Conservation (phyloP, 1,140 invertebrate genomes). For the Brachionus plicatilis region DNA sequence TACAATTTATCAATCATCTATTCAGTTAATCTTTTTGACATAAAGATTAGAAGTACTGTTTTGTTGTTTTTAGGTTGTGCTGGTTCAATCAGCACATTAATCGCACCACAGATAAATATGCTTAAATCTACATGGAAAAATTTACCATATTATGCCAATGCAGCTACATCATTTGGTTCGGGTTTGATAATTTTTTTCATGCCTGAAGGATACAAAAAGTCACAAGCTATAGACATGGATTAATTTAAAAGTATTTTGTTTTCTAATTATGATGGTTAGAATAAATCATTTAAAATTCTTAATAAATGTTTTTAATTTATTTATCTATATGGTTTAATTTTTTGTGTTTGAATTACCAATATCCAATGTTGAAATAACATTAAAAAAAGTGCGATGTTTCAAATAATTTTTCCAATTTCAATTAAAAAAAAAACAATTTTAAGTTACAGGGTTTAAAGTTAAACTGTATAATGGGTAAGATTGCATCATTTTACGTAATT, state of each 20-base stretch:
- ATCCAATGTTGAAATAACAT: too few relatives aligned
- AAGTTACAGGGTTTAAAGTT: too few relatives aligned
- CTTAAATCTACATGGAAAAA: neutral
- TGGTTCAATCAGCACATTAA: neutral
- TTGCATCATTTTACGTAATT: too few relatives aligned
- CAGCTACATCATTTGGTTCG: neutral
- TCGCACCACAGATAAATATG: constrained; percentile 34
- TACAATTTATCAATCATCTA: constrained; percentile 17
- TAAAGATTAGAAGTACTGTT: constrained; percentile 28
- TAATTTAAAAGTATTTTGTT: too few relatives aligned
- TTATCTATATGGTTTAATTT: too few relatives aligned
- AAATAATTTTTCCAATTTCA: too few relatives aligned
- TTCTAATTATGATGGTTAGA: neutral
- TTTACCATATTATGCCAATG: neutral
- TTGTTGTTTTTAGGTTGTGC: neutral
- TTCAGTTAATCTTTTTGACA: neutral
- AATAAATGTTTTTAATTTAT: too few relatives aligned
- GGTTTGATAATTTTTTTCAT: neutral
- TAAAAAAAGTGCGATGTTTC: too few relatives aligned
- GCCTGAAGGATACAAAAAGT: neutral
- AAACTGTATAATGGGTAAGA: too few relatives aligned
- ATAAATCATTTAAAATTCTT: neutral
- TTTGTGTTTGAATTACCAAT: too few relatives aligned
- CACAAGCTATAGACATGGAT: neutral
- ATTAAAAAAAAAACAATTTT: too few relatives aligned